Percentiles rank a stretch among this genome's conserved stretches.
These are phyloP conservation scores for Euproctis similis DNA, from an alignment of 2,888 invertebrate species.

Conservation along the genomic window DNA sequence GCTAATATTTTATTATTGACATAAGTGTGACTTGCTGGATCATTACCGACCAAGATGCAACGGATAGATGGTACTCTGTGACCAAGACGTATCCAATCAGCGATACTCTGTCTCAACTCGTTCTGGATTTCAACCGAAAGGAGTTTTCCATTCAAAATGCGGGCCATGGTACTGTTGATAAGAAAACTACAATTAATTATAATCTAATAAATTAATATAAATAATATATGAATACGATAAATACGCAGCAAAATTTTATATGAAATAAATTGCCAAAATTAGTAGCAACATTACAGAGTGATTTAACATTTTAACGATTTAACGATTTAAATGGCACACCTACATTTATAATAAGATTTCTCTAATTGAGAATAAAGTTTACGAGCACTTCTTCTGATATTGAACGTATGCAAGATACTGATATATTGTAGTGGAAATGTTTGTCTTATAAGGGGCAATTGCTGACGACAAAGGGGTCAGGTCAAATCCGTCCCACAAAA, in stretches of 20 bases:
- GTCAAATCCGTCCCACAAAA: constrained; percentile 5
- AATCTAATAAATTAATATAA: too few relatives aligned
- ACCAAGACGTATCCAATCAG: constrained; percentile 77
- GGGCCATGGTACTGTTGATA: constrained; percentile 71
- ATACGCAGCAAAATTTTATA: too few relatives aligned
- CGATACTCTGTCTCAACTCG: constrained; percentile 79
- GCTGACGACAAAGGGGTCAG: neutral
- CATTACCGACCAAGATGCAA: constrained; percentile 88
- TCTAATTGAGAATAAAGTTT: too few relatives aligned
- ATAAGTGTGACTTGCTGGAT: constrained; percentile 90
- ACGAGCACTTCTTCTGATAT: neutral
- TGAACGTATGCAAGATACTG: neutral
- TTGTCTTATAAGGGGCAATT: neutral
- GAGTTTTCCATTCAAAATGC: constrained; percentile 83
- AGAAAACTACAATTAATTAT: too few relatives aligned
- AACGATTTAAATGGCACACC: too few relatives aligned
- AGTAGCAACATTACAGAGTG: too few relatives aligned
- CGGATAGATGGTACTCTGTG: constrained; percentile 82
- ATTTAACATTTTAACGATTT: too few relatives aligned
- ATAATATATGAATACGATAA: too few relatives aligned
- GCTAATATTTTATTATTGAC: constrained; percentile 86
- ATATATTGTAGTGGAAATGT: neutral
- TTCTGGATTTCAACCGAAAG: constrained; percentile 81
- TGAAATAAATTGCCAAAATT: too few relatives aligned
- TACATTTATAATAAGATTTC: too few relatives aligned